Conservation (phyloP, 2,888 invertebrate species). For the Folsomia manolachei region DNA sequence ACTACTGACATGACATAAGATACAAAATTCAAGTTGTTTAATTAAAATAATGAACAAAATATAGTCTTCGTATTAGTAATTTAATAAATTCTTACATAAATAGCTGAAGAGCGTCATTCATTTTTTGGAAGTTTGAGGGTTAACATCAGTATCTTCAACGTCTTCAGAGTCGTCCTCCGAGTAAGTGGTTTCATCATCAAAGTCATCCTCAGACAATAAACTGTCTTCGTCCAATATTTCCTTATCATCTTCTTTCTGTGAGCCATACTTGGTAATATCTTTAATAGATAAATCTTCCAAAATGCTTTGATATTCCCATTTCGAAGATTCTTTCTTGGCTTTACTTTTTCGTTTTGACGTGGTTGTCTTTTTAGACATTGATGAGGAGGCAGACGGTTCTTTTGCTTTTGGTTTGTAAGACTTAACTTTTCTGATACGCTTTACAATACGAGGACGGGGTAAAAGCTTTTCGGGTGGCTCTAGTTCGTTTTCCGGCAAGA, state of each 20-base stretch:
- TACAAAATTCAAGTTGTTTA: no score
- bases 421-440: slow-evolving; percentile 4
- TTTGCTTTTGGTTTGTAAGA: slow-evolving; percentile 3
- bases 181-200: slow-evolving; percentile 14
- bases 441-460: slow-evolving; percentile 24
- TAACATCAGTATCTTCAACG: no score
- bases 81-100: no score
- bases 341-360: slow-evolving; percentile 14
- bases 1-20: no score
- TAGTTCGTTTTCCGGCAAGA: slow-evolving; percentile 29
- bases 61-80: no score
- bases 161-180: slow-evolving; percentile 26
- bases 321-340: neutral
- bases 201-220: slow-evolving; percentile 14
- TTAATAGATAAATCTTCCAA: slow-evolving; percentile 26
- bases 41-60: no score
- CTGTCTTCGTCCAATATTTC: slow-evolving; percentile 21
- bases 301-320: slow-evolving; percentile 6
- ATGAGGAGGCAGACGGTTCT: neutral
- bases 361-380: neutral
- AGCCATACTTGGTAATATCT: slow-evolving; percentile 8
- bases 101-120: no score
- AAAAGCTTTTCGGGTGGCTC: slow-evolving; percentile 31
- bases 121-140: no score
- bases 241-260: slow-evolving; percentile 25